Evolutionary conservation across 1,140 invertebrate genomes (phyloP), one percentile per base, ranked within the genome.

Genomic region (Coelopa frigida): DNA sequence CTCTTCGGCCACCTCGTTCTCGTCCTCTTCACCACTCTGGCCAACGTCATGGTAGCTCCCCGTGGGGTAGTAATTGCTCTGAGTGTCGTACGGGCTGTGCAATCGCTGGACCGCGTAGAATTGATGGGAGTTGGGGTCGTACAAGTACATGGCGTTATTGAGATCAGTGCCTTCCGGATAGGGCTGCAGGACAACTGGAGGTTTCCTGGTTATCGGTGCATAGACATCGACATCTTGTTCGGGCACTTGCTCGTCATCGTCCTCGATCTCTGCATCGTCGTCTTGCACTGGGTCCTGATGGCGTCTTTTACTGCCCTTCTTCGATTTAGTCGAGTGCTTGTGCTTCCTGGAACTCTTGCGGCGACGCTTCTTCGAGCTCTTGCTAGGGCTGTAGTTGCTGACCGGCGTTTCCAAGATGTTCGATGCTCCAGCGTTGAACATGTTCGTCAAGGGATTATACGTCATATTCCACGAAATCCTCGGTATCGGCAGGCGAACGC

Each of bases 321-420:
- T 50, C n/a, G 39, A n/a, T n/a, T n/a, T n/a, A n/a, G n/a, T n/a
- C n/a, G n/a, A n/a, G n/a, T n/a, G n/a, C n/a, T n/a, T n/a, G n/a
- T n/a, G n/a, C n/a, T n/a, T n/a, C n/a, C n/a, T n/a, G n/a, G n/a
- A n/a, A n/a, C n/a, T n/a, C n/a, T n/a, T n/a, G n/a, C n/a, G n/a
- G n/a, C n/a, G n/a, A n/a, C n/a, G n/a, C n/a, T n/a, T n/a, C n/a
- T n/a, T n/a, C n/a, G n/a, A n/a, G n/a, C n/a, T n/a, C n/a, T n/a
- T n/a, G n/a, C n/a, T n/a, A n/a, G n/a, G n/a, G n/a, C n/a, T n/a
- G n/a, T n/a, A n/a, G 7, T 45, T 24, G 0, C 22, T 24, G 4
- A 57, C 54, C 4, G 62, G 44, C 0, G 59, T 51, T 39, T 65
- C 62, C 17, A 66, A 54, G 8, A 66, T 54, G 40, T 65, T 62